Evolutionary conservation across 2,113 vertebrate species (phyloP).

Genomic region (Naja naja): DNA sequence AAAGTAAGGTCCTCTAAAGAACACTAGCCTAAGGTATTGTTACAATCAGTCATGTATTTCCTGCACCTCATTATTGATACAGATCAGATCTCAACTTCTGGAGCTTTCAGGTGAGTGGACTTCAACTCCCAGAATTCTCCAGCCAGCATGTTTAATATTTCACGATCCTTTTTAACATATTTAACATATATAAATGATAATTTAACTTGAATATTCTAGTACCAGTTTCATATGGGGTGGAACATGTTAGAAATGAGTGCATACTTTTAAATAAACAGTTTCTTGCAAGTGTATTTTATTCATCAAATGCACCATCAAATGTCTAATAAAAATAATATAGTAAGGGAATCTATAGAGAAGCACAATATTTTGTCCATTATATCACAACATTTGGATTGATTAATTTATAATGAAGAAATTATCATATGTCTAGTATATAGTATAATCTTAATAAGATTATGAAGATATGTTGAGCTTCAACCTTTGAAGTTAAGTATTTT

Average conservation of each 20-base stretch:
- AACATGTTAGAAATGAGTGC: slow-evolving; percentile 11
- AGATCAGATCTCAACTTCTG: background rate
- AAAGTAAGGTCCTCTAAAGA: background rate
- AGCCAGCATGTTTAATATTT: background rate
- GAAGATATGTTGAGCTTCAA: background rate
- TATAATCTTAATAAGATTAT: background rate
- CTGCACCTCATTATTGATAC: background rate
- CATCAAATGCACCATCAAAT: background rate
- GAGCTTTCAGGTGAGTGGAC: background rate
- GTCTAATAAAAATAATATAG: slow-evolving; percentile 30
- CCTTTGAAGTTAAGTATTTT: slow-evolving; percentile 11
- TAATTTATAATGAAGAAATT: background rate
- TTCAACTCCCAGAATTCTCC: background rate
- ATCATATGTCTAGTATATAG: background rate
- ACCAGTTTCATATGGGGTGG: slow-evolving; percentile 1
- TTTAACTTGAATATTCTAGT: slow-evolving; percentile 13
- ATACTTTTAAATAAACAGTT: accelerated
- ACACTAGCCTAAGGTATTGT: background rate
- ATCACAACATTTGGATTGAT: background rate
- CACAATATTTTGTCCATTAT: background rate
- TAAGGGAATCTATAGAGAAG: slow-evolving; percentile 15
- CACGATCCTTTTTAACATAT: background rate
- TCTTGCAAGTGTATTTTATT: background rate
- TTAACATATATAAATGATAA: slow-evolving; percentile 18
- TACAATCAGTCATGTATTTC: background rate